Base-by-base conservation (phyloP, 2,797 vertebrate genomes). In the Dromococcyx pavoninus region DNA sequence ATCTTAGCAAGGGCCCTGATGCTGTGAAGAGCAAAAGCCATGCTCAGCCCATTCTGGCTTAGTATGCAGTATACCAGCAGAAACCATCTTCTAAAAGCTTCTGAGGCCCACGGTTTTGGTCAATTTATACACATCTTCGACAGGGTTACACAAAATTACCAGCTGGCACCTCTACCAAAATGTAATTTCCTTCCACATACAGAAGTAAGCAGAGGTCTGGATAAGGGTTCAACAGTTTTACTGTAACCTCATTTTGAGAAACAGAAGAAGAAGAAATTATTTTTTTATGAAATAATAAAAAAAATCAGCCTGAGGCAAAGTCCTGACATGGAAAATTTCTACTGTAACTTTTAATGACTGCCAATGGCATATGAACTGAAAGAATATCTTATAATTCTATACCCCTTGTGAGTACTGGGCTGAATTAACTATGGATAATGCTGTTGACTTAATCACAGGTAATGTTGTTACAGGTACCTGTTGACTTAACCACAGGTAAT, bases 281-380 rank as follows among this genome's bases (percentile, higher is more conserved):
- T 3, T n/a, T 77, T 50, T 32, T 30, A 5, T 43, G 72, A 89
- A 75, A n/a, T 14, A 5, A 51, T 48, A 62, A 72, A 60, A 64
- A 24, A 37, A 18, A 28, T 22, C 48, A 81, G 65, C 92, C 89
- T 17, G 44, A 83, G 92, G 87, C 69, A 70, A 93, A 88, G 57
- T 58, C 69, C 43, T 96, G 91, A 70, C 88, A 87, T 32, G n/a
- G 41, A 94, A 94, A 95, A 93, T 69, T 91, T 90, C 70, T 81
- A 8, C 62, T 92, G 1, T 1, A 88, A 69, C 43, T 72, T 94
- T 72, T 78, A 81, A 56, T 37, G 27, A 66, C 70, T 92, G 62
- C 14, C 56, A 86, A 73, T 70, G 44, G 75, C 56, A 78, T 19
- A 41, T 9, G 27, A 93, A 76, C 32, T 75, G 71, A 71, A 86